Evolutionary conservation across 2,113 vertebrate genomes (phyloP).

Genomic region (Bothrops jararaca): DNA sequence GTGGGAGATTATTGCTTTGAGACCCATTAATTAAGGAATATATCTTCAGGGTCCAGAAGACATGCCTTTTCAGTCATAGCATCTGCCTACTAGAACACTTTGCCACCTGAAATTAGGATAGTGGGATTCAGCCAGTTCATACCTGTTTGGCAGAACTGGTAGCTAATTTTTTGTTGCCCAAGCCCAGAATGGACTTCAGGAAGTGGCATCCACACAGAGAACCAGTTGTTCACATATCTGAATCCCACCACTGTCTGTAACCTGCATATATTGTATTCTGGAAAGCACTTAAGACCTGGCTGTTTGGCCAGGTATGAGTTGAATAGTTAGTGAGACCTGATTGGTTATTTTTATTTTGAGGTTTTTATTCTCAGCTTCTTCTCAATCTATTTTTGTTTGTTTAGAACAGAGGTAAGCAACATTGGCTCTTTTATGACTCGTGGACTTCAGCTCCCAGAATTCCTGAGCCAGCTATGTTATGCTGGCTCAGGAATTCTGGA

Average conservation of each 20-base stretch:
- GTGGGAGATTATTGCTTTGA: neutral
- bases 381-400: neutral
- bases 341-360: neutral
- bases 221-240: too few relatives aligned
- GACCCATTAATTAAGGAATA: neutral
- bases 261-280: neutral
- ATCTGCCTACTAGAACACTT: neutral
- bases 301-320: neutral
- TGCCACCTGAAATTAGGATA: neutral
- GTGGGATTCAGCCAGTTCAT: too few relatives aligned
- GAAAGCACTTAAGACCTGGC: neutral
- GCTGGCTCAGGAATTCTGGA: too few relatives aligned
- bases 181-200: too few relatives aligned
- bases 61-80: neutral
- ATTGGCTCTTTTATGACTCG: too few relatives aligned
- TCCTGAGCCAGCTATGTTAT: too few relatives aligned
- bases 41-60: neutral
- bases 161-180: too few relatives aligned
- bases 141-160: too few relatives aligned
- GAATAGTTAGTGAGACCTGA: neutral
- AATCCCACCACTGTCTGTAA: too few relatives aligned
- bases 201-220: too few relatives aligned
- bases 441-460: too few relatives aligned
- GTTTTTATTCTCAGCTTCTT: neutral
- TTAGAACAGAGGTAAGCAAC: neutral